These are phyloP conservation scores for Rotaria macrura DNA, from an alignment of 2,888 invertebrate species.

Conservation along the genomic window DNA sequence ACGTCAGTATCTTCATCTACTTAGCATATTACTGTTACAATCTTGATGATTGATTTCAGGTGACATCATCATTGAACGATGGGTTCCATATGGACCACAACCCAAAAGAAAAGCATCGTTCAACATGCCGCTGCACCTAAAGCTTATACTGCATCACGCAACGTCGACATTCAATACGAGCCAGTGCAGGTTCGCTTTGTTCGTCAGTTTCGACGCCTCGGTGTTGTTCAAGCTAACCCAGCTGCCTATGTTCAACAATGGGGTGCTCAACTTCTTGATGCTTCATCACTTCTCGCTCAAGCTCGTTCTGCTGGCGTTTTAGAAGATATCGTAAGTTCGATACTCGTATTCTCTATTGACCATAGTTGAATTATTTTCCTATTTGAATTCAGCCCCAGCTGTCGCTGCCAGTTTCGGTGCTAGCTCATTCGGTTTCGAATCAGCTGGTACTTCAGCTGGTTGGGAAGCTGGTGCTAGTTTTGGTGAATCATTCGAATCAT, in stretches of 20 bases:
- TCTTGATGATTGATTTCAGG: not conserved
- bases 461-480: not conserved
- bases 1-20: not conserved
- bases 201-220: slow-evolving; percentile 25
- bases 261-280: not conserved
- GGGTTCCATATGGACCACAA: slow-evolving; percentile 30
- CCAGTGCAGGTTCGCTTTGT: slow-evolving; percentile 21
- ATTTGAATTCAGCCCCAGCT: not conserved
- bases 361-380: no score
- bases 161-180: slow-evolving; percentile 30
- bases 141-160: not conserved
- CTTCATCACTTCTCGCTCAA: not conserved
- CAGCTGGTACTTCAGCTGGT: not conserved
- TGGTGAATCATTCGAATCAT: no score
- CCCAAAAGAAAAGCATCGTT: slow-evolving; percentile 20
- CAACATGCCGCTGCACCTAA: not conserved
- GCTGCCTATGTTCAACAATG: slow-evolving; percentile 23
- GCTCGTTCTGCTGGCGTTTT: slow-evolving; percentile 1
- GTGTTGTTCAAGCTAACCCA: slow-evolving; percentile 23
- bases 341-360: not conserved
- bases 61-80: slow-evolving; percentile 25
- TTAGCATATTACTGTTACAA: not conserved
- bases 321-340: not conserved
- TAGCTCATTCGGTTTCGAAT: not conserved
- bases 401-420: not conserved